These are phyloP conservation scores for Tetragnatha montana DNA, from an alignment of 2,888 invertebrate genomes.

Conservation along the genomic window DNA sequence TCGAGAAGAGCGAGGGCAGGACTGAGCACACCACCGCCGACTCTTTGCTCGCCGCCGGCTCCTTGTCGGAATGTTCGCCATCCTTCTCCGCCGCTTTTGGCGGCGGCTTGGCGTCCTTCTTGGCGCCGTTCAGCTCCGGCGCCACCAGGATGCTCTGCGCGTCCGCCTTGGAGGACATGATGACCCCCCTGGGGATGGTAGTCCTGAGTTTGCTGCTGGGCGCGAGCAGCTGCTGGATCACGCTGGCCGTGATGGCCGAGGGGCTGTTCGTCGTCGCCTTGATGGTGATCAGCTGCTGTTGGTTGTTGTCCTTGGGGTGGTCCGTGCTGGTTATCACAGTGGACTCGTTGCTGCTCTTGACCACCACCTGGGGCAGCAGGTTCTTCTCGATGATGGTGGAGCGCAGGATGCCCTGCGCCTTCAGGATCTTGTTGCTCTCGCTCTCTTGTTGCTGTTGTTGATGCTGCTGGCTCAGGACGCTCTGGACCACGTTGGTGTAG, in stretches of 20 bases:
- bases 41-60: conserved; percentile 44
- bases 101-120: conserved; percentile 53
- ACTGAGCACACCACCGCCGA: conserved; percentile 44
- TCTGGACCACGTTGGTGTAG: conserved; percentile 57
- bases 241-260: conserved; percentile 66
- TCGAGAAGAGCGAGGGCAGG: conserved; percentile 63
- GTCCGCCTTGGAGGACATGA: conserved; percentile 64
- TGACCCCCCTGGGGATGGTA: conserved; percentile 61
- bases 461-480: conserved; percentile 8
- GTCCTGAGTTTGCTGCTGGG: conserved; percentile 59
- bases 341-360: conserved; percentile 55
- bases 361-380: conserved; percentile 54
- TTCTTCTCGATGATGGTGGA: conserved; percentile 68
- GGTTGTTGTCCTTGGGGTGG: conserved; percentile 41
- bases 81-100: conserved; percentile 21
- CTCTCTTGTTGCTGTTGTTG: not conserved
- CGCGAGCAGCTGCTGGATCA: conserved; percentile 67
- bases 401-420: conserved; percentile 46
- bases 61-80: conserved; percentile 57
- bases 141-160: conserved; percentile 45
- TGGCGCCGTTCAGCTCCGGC: conserved; percentile 7
- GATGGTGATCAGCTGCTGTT: conserved; percentile 37
- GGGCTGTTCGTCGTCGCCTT: conserved; percentile 49
- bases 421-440: conserved; percentile 50
- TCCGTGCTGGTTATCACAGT: conserved; percentile 61